Conservation (phyloP, 2,888 invertebrate species). For the Cerastoderma edule region DNA sequence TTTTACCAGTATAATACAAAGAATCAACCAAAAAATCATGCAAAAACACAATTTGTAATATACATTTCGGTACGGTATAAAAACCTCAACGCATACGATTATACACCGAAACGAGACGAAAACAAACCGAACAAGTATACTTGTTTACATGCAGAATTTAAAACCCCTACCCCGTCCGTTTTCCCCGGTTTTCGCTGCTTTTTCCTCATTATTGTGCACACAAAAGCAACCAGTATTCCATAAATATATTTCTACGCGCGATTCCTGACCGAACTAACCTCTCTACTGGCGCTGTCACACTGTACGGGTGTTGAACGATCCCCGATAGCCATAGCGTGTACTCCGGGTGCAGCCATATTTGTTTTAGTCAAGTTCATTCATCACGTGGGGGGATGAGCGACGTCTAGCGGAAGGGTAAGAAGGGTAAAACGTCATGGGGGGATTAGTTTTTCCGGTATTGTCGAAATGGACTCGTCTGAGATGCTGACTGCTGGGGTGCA, state of each 20-base stretch:
- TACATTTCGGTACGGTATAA: conserved; percentile 16
- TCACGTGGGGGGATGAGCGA: conserved; percentile 39
- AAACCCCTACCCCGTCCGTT: conserved; percentile 58
- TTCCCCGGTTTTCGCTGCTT: conserved; percentile 61
- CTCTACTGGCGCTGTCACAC: conserved; percentile 45
- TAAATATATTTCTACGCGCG: conserved; percentile 43
- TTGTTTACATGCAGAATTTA: conserved; percentile 18
- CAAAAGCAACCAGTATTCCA: conserved; percentile 59
- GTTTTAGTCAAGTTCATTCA: conserved; percentile 58
- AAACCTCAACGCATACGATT: conserved; percentile 10
- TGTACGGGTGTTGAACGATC: conserved; percentile 34
- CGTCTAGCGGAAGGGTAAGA: conserved; percentile 43
- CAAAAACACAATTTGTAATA: conserved; percentile 20
- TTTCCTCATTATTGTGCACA: conserved; percentile 50
- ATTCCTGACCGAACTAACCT: conserved; percentile 46
- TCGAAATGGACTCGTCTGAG: conserved; percentile 22
- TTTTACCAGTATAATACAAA: conserved; percentile 5
- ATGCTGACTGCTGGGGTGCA: conserved; percentile 23
- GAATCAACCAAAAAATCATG: conserved; percentile 17
- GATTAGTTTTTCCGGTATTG: background rate
- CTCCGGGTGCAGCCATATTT: conserved; percentile 64
- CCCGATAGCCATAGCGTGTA: conserved; percentile 38
- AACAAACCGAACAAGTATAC: conserved; percentile 12
- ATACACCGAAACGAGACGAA: conserved; percentile 20
- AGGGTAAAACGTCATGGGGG: conserved; percentile 22